Conservation (phyloP, 2,797 vertebrate genomes). For the Buceros bicornis region DNA sequence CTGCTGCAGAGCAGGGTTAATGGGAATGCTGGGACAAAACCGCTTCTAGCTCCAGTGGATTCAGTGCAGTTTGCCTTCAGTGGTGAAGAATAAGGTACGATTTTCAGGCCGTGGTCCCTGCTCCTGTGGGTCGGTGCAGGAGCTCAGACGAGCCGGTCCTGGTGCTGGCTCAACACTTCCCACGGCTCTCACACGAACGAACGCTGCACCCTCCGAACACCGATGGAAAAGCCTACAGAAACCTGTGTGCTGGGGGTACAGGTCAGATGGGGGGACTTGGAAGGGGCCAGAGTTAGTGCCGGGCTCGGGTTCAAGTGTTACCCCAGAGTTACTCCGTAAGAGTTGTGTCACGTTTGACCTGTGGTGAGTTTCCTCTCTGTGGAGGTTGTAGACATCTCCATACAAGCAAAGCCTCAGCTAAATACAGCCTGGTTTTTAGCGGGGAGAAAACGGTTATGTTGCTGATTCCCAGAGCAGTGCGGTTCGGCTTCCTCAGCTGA, state of each 20-base stretch:
- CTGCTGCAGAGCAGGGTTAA: not conserved
- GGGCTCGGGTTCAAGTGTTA: not conserved
- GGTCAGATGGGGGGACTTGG: accelerated
- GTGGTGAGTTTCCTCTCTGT: not conserved
- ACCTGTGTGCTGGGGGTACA: not conserved
- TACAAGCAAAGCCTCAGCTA: not conserved
- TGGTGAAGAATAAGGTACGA: accelerated
- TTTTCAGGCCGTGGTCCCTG: not conserved
- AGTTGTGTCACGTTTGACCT: accelerated
- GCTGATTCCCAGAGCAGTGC: not conserved
- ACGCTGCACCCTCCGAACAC: accelerated
- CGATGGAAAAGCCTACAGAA: not conserved
- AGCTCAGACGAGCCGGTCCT: not conserved
- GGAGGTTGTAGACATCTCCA: not conserved
- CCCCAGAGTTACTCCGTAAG: accelerated
- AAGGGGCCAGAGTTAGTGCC: accelerated
- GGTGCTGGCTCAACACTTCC: not conserved
- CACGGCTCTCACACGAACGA: accelerated
- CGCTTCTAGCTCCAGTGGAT: not conserved
- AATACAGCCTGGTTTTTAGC: not conserved
- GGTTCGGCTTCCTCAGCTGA: accelerated
- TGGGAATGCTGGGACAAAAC: not conserved
- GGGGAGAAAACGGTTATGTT: accelerated
- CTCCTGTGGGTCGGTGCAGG: not conserved
- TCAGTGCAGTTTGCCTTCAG: not conserved